These are phyloP conservation scores for Campylomormyrus numenius DNA, from an alignment of 2,113 vertebrate genomes.

Conservation along the genomic window DNA sequence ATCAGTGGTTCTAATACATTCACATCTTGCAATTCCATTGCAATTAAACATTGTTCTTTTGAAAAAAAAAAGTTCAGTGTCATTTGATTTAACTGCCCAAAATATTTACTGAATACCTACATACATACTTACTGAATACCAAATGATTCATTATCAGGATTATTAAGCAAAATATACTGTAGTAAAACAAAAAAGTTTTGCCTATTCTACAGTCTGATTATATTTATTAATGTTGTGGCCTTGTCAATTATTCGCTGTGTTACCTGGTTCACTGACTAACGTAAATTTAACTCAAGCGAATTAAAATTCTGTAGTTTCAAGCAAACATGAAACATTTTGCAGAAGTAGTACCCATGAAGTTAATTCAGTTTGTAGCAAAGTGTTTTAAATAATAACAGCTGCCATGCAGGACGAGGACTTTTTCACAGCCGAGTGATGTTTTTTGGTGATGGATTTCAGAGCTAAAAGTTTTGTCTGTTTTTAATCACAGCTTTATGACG, in stretches of 20 bases:
- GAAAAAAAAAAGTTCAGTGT: neutral
- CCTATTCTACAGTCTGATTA: constrained; percentile 47
- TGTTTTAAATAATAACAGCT: constrained; percentile 19
- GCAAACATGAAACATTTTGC: constrained; percentile 19
- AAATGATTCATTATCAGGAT: neutral
- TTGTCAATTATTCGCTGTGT: constrained; percentile 57
- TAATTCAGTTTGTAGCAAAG: constrained; percentile 41
- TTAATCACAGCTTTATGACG: constrained; percentile 75
- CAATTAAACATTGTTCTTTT: neutral
- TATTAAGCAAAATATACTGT: neutral
- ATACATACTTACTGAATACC: neutral
- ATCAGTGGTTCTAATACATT: neutral
- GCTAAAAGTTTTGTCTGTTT: constrained; percentile 36
- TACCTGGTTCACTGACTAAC: constrained; percentile 60
- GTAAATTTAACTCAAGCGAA: constrained; percentile 51
- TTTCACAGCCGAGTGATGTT: constrained; percentile 42
- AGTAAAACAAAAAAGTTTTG: neutral
- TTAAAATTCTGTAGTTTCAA: constrained; percentile 30
- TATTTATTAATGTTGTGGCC: constrained; percentile 57
- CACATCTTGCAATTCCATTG: neutral
- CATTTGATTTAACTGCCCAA: neutral
- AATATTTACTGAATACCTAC: neutral
- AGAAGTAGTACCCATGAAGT: constrained; percentile 38
- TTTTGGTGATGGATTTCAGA: constrained; percentile 35
- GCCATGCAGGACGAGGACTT: constrained; percentile 28